Evolutionary conservation across 2,888 invertebrate genomes (phyloP).

Genomic region (Tromatobia lineatoria): DNA sequence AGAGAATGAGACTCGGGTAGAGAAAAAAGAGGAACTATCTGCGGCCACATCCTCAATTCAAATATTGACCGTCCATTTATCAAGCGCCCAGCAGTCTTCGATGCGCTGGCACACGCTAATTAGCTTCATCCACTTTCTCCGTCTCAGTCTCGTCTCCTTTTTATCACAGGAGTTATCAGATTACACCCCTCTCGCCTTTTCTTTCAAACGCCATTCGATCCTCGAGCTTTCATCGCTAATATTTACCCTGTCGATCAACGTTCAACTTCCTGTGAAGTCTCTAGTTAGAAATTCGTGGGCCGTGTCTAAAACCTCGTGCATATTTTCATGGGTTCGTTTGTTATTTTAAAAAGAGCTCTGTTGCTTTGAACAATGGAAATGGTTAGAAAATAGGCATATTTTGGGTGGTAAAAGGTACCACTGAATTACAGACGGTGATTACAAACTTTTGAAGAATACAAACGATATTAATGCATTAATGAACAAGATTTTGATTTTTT

Average conservation of each 20-base stretch:
- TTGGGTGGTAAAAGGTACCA: too few relatives aligned
- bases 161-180: conserved; percentile 56
- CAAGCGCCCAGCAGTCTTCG: conserved; percentile 75
- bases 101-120: conserved; percentile 75
- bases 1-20: conserved; percentile 67
- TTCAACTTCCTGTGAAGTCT: conserved; percentile 19
- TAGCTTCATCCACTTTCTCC: conserved; percentile 72
- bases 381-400: too few relatives aligned
- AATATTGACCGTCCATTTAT: conserved; percentile 83
- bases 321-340: too few relatives aligned
- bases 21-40: conserved; percentile 60
- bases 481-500: too few relatives aligned
- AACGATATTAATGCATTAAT: too few relatives aligned
- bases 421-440: too few relatives aligned
- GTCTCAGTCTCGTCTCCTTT: conserved; percentile 48
- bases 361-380: too few relatives aligned
- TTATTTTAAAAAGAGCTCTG: too few relatives aligned
- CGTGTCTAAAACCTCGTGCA: neutral
- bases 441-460: too few relatives aligned
- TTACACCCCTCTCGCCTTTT: conserved; percentile 71
- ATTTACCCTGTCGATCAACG: conserved; percentile 42
- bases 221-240: conserved; percentile 49
- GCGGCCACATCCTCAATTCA: conserved; percentile 74
- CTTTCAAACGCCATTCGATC: conserved; percentile 61
- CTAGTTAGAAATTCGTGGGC: neutral